Evolutionary conservation across 2,113 vertebrate species (phyloP), one percentile per base, ranked within the genome.

Genomic region (Calonectris borealis): DNA sequence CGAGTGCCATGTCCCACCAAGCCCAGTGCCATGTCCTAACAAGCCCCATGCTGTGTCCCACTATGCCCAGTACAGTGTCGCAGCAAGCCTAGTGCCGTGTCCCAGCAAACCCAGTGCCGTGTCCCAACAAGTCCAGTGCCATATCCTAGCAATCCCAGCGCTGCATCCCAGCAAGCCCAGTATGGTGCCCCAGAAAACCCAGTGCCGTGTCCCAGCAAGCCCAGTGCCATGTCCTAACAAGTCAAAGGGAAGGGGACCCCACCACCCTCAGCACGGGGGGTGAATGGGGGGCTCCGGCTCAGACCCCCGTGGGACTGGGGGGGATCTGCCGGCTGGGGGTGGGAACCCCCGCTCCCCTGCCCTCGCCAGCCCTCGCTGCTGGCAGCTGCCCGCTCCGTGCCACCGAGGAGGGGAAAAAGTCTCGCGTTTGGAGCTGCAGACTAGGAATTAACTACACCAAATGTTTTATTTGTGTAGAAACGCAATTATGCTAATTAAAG

Each of bases 401-500:
- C 58, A 61, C 48, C 29, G 11, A 26, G 34, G 71, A 38, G 36
- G 20, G 60, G 36, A 36, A n/a, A 34, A 81, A 87, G 40, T 26
- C 88, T 57, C 6, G 7, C 62, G 36, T 68, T 88, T 66, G 91
- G 84, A 92, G 85, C 76, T 79, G 91, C 71, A 78, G 77, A 32
- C 64, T 46, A 26, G 90, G 87, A 93, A 90, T 95, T 91, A 95
- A 79, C 91, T 32, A 34, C 4, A 57, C 77, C 90, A 92, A 87
- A 89, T 85, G 93, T 69, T 96, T 97, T 94, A 96, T 97, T 97
- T 97, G 94, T 77, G 89, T 93, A 91, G 84, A 93, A 95, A 96
- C 6, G 73, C 80, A 96, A 97, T 96, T 96, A 97, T 83, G 95
- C 77, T 97, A 96, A 97, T 97, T 97, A 95, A 96, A 96, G 95